Conservation (phyloP, 2,113 vertebrate genomes). For the Eulemur macaco region DNA sequence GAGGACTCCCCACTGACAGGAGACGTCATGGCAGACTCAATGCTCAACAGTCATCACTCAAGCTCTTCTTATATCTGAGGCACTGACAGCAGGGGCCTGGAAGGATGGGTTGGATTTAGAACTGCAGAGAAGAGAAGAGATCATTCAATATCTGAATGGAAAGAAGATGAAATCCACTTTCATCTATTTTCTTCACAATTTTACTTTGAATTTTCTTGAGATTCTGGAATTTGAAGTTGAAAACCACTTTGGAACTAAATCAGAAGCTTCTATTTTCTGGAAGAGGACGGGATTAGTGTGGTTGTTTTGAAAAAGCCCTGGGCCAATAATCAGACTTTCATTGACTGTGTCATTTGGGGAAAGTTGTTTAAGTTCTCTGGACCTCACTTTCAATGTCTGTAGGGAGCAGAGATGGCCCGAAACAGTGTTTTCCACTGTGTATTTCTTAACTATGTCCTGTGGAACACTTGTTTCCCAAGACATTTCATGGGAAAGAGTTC, state of each 20-base stretch:
- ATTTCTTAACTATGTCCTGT: not conserved
- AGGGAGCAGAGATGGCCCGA: not conserved
- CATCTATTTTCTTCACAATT: not conserved
- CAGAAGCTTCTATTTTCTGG: slow-evolving; percentile 3
- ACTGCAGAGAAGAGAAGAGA: not conserved
- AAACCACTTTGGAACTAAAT: slow-evolving; percentile 20
- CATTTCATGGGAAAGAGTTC: not conserved
- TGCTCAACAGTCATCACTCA: not conserved
- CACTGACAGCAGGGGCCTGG: not conserved
- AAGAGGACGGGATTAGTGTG: not conserved
- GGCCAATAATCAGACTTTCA: not conserved
- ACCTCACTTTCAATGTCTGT: not conserved
- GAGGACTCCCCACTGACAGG: not conserved
- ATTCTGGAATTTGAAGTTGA: not conserved
- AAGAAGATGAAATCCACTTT: not conserved
- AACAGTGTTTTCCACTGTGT: not conserved
- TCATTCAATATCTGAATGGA: not conserved
- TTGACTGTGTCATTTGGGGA: not conserved
- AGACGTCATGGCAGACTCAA: not conserved
- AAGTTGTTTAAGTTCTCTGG: not conserved
- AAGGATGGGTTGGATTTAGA: not conserved
- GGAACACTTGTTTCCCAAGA: not conserved
- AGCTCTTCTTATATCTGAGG: not conserved
- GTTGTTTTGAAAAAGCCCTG: not conserved
- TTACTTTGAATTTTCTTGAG: not conserved